These are phyloP conservation scores for Aleiodes sp. DNA, from an alignment of 1,140 invertebrate genomes.

Conservation along the genomic window DNA sequence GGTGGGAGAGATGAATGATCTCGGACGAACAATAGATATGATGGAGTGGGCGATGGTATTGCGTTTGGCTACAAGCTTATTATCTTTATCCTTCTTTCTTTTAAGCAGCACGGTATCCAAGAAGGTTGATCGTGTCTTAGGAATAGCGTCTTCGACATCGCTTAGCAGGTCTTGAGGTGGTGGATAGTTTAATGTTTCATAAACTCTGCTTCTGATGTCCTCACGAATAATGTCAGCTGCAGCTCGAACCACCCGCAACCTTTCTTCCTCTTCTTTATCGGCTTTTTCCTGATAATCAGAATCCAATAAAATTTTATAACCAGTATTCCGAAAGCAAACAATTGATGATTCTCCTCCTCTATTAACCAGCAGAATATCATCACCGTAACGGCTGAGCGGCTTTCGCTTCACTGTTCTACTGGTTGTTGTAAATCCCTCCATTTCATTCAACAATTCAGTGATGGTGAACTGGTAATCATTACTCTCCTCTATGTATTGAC, in stretches of 20 bases:
- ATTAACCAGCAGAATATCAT: slow-evolving; percentile 20
- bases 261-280: slow-evolving; percentile 28
- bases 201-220: slow-evolving; percentile 41
- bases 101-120: slow-evolving; percentile 1
- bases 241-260: slow-evolving; percentile 37
- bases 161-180: slow-evolving; percentile 11
- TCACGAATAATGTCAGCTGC: slow-evolving; percentile 42
- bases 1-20: slow-evolving; percentile 47
- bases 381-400: not conserved
- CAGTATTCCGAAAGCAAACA: slow-evolving; percentile 20
- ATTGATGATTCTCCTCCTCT: not conserved
- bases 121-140: slow-evolving; percentile 14
- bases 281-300: slow-evolving; percentile 21
- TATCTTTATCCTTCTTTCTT: not conserved
- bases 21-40: slow-evolving; percentile 49
- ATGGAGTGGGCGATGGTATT: slow-evolving; percentile 53
- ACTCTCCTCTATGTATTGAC: not conserved
- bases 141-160: slow-evolving; percentile 16
- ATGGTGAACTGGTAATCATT: not conserved
- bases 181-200: slow-evolving; percentile 36
- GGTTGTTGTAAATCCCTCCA: not conserved
- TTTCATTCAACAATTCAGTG: not conserved
- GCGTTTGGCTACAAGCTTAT: slow-evolving; percentile 33
- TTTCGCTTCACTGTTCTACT: slow-evolving; percentile 6
- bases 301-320: slow-evolving; percentile 6